These are phyloP conservation scores for Sebastes diaconus DNA, from an alignment of 2,797 vertebrate genomes.

Conservation along the genomic window DNA sequence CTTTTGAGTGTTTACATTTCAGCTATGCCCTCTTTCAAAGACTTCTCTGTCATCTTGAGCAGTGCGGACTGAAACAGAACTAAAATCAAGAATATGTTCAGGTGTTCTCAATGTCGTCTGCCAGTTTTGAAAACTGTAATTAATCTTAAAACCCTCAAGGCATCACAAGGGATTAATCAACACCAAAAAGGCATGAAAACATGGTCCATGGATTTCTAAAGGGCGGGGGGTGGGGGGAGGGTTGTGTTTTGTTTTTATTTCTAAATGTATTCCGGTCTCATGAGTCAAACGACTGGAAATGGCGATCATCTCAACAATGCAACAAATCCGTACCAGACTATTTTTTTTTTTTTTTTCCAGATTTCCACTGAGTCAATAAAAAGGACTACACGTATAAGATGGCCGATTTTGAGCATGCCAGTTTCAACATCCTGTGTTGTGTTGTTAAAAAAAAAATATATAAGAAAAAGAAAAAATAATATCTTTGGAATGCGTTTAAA, in stretches of 20 bases:
- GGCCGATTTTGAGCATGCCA: constrained; percentile 85
- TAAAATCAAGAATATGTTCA: constrained; percentile 54
- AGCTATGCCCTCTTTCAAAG: constrained; percentile 58
- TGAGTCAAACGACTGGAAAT: constrained; percentile 37
- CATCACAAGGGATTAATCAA: constrained; percentile 58
- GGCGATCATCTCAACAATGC: constrained; percentile 50
- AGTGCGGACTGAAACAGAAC: constrained; percentile 46
- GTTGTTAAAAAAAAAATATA: constrained; percentile 71
- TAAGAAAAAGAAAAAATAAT: constrained; percentile 43
- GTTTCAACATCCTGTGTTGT: constrained; percentile 86
- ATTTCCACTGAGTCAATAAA: constrained; percentile 34
- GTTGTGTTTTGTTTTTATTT: constrained; percentile 55
- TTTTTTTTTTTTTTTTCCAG: constrained; percentile 30
- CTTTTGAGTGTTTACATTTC: constrained; percentile 70
- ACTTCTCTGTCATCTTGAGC: constrained; percentile 45
- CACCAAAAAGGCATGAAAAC: constrained; percentile 69
- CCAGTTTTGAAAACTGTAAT: constrained; percentile 55
- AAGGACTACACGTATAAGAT: constrained; percentile 56
- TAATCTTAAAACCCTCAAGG: constrained; percentile 53
- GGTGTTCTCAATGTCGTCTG: constrained; percentile 65
- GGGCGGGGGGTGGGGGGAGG: background rate
- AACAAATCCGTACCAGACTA: constrained; percentile 39
- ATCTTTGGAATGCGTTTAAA: constrained; percentile 84
- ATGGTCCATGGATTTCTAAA: constrained; percentile 45
- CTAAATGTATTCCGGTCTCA: constrained; percentile 38